phyloP scores from a whole-genome alignment of 2,113 vertebrate genomes.

The Perca flavescens region DNA sequence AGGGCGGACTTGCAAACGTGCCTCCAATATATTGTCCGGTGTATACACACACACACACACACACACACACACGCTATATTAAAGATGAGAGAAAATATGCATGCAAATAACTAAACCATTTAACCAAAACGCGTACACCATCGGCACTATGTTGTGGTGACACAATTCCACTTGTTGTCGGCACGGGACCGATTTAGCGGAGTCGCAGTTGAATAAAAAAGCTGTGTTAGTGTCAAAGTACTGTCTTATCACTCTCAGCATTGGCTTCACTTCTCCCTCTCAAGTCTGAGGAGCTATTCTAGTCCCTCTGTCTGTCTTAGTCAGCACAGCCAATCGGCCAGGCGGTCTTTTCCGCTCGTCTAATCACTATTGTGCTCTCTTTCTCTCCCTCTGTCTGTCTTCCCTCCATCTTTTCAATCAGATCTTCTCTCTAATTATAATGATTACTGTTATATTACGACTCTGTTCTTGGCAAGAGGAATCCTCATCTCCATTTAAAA shows the following conservation, averaged over 20 bases:
- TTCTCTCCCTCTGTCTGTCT: not conserved
- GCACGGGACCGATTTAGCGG: too few relatives aligned
- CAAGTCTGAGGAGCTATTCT: not conserved
- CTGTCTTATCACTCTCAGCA: not conserved
- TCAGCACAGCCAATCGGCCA: conserved; percentile 14
- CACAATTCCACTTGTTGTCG: too few relatives aligned
- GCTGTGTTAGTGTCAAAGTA: too few relatives aligned
- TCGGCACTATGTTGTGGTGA: too few relatives aligned
- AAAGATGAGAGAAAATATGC: too few relatives aligned
- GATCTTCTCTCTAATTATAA: conserved; percentile 31
- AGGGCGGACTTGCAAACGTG: too few relatives aligned
- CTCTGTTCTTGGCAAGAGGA: conserved; percentile 25
- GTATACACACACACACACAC: too few relatives aligned
- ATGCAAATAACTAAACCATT: too few relatives aligned
- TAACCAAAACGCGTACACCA: too few relatives aligned
- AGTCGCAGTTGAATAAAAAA: too few relatives aligned
- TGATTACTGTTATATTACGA: conserved; percentile 18
- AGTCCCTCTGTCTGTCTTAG: not conserved
- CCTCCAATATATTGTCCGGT: too few relatives aligned
- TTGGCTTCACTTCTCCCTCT: not conserved
- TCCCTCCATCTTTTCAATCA: conserved; percentile 23
- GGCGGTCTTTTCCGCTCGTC: not conserved
- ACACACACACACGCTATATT: too few relatives aligned
- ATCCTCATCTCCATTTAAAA: conserved; percentile 33
- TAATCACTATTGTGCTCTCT: not conserved